Evolutionary conservation across 1,140 invertebrate genomes (phyloP).

Genomic region (Pogonognathellus flavescens): DNA sequence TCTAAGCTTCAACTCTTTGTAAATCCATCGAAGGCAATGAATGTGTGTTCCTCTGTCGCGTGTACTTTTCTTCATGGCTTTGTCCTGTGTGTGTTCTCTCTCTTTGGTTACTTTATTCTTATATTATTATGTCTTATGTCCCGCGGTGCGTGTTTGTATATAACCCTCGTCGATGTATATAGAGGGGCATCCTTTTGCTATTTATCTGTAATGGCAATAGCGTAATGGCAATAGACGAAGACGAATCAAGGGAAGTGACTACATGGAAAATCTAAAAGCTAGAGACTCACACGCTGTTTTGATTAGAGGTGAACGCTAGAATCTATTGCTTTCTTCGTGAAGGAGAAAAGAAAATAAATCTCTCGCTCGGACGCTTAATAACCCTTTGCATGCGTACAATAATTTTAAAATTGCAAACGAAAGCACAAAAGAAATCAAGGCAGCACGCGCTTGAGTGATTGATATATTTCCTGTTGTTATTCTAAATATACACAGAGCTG

Average conservation of each 20-base stretch:
- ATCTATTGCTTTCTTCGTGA: neutral
- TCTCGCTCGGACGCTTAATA: slow-evolving; percentile 35
- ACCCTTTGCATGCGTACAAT: slow-evolving; percentile 33
- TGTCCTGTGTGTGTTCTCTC: neutral
- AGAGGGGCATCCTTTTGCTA: no score
- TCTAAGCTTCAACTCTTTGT: no score
- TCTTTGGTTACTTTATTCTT: no score
- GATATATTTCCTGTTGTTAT: slow-evolving; percentile 33
- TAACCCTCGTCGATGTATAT: no score
- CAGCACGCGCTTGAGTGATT: slow-evolving; percentile 33
- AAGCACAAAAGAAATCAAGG: slow-evolving; percentile 36
- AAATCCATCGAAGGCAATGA: neutral
- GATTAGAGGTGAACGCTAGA: neutral
- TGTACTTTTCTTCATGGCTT: slow-evolving; percentile 27
- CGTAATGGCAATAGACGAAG: no score
- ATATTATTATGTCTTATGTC: no score
- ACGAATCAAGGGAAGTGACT: neutral
- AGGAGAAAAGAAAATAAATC: slow-evolving; percentile 28
- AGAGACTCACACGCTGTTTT: neutral
- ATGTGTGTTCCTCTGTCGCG: neutral
- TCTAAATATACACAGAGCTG: neutral
- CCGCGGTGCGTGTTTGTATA: no score
- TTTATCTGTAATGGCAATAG: no score
- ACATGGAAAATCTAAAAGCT: no score
- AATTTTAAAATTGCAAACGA: slow-evolving; percentile 7